These are phyloP conservation scores for Trichogramma dendrolimi DNA, from an alignment of 2,888 invertebrate species.

Conservation along the genomic window DNA sequence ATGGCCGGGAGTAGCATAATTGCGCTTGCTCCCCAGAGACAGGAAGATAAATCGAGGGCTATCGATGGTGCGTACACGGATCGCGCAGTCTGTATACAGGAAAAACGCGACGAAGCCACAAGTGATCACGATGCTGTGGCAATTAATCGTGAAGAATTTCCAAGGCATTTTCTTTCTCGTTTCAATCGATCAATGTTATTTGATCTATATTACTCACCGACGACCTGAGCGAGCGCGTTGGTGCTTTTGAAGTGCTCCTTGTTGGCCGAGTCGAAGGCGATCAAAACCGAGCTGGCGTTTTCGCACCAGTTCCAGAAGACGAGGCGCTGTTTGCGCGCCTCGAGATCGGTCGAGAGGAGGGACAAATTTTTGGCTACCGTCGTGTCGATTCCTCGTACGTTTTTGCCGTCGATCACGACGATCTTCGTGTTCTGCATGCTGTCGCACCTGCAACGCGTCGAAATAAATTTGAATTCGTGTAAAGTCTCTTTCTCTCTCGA, in stretches of 20 bases:
- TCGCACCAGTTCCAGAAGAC: conserved; percentile 51
- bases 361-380: conserved; percentile 61
- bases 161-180: too few relatives aligned
- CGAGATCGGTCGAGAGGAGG: conserved; percentile 42
- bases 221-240: conserved; percentile 36
- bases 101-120: too few relatives aligned
- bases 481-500: neutral
- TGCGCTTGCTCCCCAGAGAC: too few relatives aligned
- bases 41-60: too few relatives aligned
- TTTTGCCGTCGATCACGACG: conserved; percentile 63
- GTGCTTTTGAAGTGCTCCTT: conserved; percentile 36
- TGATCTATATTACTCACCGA: conserved; percentile 32
- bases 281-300: conserved; percentile 38
- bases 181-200: neutral
- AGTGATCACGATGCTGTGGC: too few relatives aligned
- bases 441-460: conserved; percentile 40
- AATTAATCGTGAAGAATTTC: too few relatives aligned
- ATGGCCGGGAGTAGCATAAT: too few relatives aligned
- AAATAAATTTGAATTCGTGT: conserved; percentile 1
- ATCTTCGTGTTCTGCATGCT: conserved; percentile 42
- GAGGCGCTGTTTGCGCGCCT: conserved; percentile 41
- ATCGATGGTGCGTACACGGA: too few relatives aligned
- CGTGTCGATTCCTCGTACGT: conserved; percentile 63
- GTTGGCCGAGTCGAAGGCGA: conserved; percentile 40
- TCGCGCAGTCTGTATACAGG: too few relatives aligned